phyloP scores from a whole-genome alignment of 2,888 invertebrate genomes.

The Zygaena filipendulae region DNA sequence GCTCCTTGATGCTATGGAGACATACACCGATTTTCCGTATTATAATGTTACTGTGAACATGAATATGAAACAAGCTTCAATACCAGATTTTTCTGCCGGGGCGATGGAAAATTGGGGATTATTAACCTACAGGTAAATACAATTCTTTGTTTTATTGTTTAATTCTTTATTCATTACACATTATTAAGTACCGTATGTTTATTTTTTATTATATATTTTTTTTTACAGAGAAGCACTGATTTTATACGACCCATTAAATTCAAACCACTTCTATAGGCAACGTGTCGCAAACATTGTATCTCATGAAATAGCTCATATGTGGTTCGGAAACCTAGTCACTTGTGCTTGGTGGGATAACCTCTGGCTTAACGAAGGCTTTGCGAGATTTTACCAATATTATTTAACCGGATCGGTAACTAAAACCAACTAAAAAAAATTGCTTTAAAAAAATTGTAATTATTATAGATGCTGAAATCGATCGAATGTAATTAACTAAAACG shows the following conservation, averaged over 20 bases:
- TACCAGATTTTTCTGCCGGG: conserved; percentile 81
- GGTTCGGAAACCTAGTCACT: conserved; percentile 84
- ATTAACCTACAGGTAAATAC: conserved; percentile 79
- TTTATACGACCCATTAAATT: conserved; percentile 50
- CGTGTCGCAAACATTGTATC: conserved; percentile 74
- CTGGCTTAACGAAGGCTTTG: conserved; percentile 79
- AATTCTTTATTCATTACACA: not conserved
- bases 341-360: conserved; percentile 80
- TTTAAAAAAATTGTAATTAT: conserved; percentile 6
- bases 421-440: no score
- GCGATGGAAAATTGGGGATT: conserved; percentile 92
- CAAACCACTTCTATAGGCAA: conserved; percentile 70
- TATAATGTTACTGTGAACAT: conserved; percentile 58
- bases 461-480: no score
- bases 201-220: conserved; percentile 1
- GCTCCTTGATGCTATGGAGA: conserved; percentile 62
- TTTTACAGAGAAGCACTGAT: conserved; percentile 69
- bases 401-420: conserved; percentile 63
- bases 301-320: conserved; percentile 86
- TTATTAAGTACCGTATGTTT: not conserved
- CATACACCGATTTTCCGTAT: conserved; percentile 63
- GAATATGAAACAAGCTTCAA: conserved; percentile 77
- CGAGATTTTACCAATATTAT: conserved; percentile 77
- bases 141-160: not conserved
- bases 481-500: no score